Base-by-base conservation (phyloP, 2,113 vertebrate genomes). In the Poecile atricapillus region DNA sequence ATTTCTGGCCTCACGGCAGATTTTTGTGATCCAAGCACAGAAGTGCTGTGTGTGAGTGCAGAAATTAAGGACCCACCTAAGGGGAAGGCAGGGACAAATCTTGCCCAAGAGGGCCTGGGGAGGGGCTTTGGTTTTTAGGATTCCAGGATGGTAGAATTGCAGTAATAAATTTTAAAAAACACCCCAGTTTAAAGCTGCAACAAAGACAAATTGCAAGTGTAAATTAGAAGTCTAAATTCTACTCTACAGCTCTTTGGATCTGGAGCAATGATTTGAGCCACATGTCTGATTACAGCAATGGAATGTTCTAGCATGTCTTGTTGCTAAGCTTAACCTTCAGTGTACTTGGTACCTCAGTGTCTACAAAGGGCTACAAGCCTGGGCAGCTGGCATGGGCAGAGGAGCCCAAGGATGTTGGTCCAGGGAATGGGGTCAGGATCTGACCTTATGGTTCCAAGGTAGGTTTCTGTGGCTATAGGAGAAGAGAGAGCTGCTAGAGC, bases 181-280 rank as follows among this genome's bases (percentile, higher is more conserved):
- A 18, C 4, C 14, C 14, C 20, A 18, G 10, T 69, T 63, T 87
- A 87, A 83, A 81, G 6, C 71, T 73, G 33, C 23, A 77, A 60
- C 0, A 3, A 86, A 83, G 64, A 52, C 47, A 87, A 75, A 59
- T 37, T 82, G 24, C 2, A 9, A 70, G 39, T 44, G 33, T 78
- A 81, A 89, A 87, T 89, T 91, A 71, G 56, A 94, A 81, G 15
- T n/a, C 44, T 84, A 71, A 96, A 87, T 87, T 52, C 89, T 71
- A 25, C 67, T 78, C 3, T 5, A 68, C 28, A 76, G 12, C n/a
- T 79, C 52, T 87, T 56, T 75, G 82, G 69, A 68, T 59, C 43
- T 71, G n/a, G 13, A 33, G 13, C 44, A 71, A 43, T 70, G 58
- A 89, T 81, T 89, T 87, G 60, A 94, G 60, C 39, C 55, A 83